These are phyloP conservation scores for Rana temporaria DNA, from an alignment of 2,113 vertebrate species.

Conservation along the genomic window DNA sequence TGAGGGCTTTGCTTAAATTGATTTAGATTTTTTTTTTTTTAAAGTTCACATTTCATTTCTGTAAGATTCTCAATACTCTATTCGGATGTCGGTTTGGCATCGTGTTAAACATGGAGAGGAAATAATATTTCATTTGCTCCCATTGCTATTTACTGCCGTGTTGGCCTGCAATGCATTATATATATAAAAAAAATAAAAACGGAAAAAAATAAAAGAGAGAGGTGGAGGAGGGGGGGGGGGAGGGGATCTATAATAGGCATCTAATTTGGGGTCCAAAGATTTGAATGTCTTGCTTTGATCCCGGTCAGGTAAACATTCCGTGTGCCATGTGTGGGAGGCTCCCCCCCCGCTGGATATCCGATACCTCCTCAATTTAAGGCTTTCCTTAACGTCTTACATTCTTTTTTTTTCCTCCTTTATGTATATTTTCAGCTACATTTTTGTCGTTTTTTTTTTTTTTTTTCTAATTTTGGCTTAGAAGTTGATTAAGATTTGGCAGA, in stretches of 20 bases:
- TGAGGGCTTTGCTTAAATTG: neutral
- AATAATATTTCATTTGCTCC: slow-evolving; percentile 47
- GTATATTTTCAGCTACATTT: slow-evolving; percentile 3
- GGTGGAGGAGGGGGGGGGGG: too few relatives aligned
- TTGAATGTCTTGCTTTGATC: slow-evolving; percentile 6
- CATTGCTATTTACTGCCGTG: slow-evolving; percentile 20
- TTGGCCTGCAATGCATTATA: slow-evolving; percentile 39
- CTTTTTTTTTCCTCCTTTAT: neutral
- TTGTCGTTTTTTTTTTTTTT: neutral
- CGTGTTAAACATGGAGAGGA: slow-evolving; percentile 40
- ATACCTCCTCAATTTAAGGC: slow-evolving; percentile 24
- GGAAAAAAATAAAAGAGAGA: too few relatives aligned
- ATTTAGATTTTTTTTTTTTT: neutral
- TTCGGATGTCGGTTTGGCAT: slow-evolving; percentile 56
- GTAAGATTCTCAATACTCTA: slow-evolving; percentile 33
- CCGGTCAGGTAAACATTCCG: slow-evolving; percentile 32
- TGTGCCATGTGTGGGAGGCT: slow-evolving; percentile 14
- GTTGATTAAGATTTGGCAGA: slow-evolving; percentile 42
- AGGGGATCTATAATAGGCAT: neutral
- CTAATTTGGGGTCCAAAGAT: slow-evolving; percentile 20
- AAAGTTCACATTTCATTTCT: slow-evolving; percentile 3
- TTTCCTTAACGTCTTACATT: slow-evolving; percentile 16
- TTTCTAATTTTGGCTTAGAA: slow-evolving; percentile 27
- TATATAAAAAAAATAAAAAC: slow-evolving; percentile 36
- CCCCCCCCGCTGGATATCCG: neutral